Evolutionary conservation across 2,797 vertebrate species (phyloP).

Genomic region (Enteromius paludinosus): DNA sequence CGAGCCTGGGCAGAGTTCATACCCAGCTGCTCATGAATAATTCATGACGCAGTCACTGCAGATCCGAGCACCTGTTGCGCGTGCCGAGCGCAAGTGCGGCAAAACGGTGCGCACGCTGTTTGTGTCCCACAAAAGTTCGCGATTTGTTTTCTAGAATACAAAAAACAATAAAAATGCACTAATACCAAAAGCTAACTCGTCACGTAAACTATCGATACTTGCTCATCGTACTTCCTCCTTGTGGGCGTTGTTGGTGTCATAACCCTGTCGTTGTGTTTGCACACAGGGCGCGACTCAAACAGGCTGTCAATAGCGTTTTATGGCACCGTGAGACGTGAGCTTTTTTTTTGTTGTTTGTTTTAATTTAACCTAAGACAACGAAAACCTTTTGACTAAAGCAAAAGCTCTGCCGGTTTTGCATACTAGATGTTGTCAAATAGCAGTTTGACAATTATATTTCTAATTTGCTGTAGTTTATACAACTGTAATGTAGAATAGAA

Average conservation of each 20-base stretch:
- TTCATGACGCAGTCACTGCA: constrained; percentile 27
- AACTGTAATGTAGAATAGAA: neutral
- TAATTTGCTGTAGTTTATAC: neutral
- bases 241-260: neutral
- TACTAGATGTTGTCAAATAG: neutral
- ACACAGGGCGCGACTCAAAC: neutral
- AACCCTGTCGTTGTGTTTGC: constrained; percentile 25
- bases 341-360: neutral
- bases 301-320: neutral
- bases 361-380: neutral
- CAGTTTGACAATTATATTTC: neutral
- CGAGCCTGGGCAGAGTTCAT: neutral
- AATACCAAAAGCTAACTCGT: neutral
- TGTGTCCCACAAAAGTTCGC: neutral
- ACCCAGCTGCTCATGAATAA: constrained; percentile 56
- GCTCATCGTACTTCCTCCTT: neutral
- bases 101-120: neutral
- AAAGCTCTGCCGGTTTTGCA: neutral
- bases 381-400: neutral
- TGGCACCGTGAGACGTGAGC: neutral
- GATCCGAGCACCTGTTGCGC: constrained; percentile 46
- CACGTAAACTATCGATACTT: constrained; percentile 7
- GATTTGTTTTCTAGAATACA: neutral
- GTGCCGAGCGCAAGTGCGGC: neutral
- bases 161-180: neutral